Base-by-base conservation (phyloP, 2,797 vertebrate genomes). In the Channallabes apus region DNA sequence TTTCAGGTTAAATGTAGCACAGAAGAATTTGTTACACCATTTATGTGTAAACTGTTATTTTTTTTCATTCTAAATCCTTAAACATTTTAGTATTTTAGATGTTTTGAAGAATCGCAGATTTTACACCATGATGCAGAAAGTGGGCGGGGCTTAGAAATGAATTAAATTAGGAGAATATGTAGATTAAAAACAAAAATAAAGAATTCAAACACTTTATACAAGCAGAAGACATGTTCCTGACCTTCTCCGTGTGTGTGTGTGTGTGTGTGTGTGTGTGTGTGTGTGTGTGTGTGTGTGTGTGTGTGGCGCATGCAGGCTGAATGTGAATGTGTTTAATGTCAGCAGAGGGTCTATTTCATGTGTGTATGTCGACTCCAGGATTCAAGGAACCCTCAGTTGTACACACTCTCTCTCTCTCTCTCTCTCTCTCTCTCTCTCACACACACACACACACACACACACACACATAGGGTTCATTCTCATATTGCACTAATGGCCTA, bases 241-340 rank as follows among this genome's bases (percentile, higher is more conserved):
- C 38, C 22, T 72, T 41, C 32, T 22, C 18, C 22, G 32, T 20
- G n/a, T 65, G 18, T 38, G 18, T 22, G 67, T 35, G 67, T 20
- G 67, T 35, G 67, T 35, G 67, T 71, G 41, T 73, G 71, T 51
- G 71, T 75, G 73, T 58, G 27, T 75, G 72, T 75, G 72, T 11
- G 73, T 56, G 72, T 76, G 72, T 73, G 71, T 72, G 72, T 56
- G 75, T n/a, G 32, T 58, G n/a, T n/a, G n/a, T n/a, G n/a, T n/a
- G n/a, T n/a, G n/a, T n/a, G n/a, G n/a, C n/a, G n/a, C n/a, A n/a
- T 58, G 54, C 5, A 8, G 29, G 27, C 54, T 77, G 75, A 56
- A 76, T 54, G 46, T 29, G n/a, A 56, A 75, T 56, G 15, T 56
- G 72, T 75, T 75, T 73, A 73, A 54, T 54, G 14, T 54, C 24